A percentile compares a stretch with the other conserved stretches of the same genome.
These are phyloP conservation scores for Apamea monoglypha DNA, from an alignment of 2,888 invertebrate species.

Conservation along the genomic window DNA sequence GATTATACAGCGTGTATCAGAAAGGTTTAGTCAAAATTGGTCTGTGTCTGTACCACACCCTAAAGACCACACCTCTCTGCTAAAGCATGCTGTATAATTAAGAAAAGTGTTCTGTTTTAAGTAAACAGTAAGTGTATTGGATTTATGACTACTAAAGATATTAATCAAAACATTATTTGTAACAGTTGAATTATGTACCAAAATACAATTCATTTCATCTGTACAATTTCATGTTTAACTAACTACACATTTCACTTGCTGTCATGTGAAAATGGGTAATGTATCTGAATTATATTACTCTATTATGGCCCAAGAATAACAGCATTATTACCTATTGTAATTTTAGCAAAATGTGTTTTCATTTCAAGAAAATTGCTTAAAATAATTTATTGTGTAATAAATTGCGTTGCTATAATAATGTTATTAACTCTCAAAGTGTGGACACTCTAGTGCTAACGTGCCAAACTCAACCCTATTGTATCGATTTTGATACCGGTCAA, in stretches of 20 bases:
- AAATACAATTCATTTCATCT: slow-evolving; percentile 1
- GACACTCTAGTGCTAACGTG: slow-evolving; percentile 14
- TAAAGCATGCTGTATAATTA: background rate
- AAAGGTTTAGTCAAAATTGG: background rate
- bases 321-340: background rate
- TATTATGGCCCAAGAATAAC: slow-evolving; percentile 22
- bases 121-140: background rate
- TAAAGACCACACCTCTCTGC: background rate
- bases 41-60: background rate
- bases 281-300: slow-evolving; percentile 8
- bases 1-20: background rate
- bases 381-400: slow-evolving; percentile 22
- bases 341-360: slow-evolving; percentile 33
- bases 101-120: background rate
- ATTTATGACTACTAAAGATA: background rate
- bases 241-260: slow-evolving; percentile 10
- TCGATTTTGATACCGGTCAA: slow-evolving; percentile 39
- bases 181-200: background rate
- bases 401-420: slow-evolving; percentile 5
- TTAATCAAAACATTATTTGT: background rate
- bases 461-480: slow-evolving; percentile 26
- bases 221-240: slow-evolving; percentile 3
- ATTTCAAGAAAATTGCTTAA: slow-evolving; percentile 19
- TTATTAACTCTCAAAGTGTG: slow-evolving; percentile 13
- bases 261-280: slow-evolving; percentile 3